phyloP scores from a whole-genome alignment of 2,113 vertebrate species.

The Panthera leo region DNA sequence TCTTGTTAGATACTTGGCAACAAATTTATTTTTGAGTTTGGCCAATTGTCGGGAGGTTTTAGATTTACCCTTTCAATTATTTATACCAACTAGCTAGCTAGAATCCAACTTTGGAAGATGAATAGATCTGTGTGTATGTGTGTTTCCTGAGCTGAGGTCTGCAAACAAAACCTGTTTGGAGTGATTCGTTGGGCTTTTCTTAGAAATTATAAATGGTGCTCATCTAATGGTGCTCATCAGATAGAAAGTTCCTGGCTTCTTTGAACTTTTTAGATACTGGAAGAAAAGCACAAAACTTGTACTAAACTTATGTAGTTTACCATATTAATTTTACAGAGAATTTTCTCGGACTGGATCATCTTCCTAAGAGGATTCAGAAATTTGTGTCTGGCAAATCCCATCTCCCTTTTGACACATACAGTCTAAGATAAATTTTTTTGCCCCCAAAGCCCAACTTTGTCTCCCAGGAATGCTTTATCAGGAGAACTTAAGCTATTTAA shows the following conservation, averaged over 20 bases:
- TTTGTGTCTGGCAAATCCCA: conserved; percentile 25
- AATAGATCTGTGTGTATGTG: not conserved
- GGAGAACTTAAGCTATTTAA: conserved; percentile 71
- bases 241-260: conserved; percentile 34
- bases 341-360: conserved; percentile 43
- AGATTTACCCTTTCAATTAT: conserved; percentile 61
- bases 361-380: conserved; percentile 56
- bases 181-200: not conserved
- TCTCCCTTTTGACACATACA: conserved; percentile 41
- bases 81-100: conserved; percentile 6
- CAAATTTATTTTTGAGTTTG: conserved; percentile 17
- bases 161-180: not conserved
- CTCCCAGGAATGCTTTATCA: conserved; percentile 44
- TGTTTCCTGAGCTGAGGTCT: not conserved
- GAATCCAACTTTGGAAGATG: conserved; percentile 51
- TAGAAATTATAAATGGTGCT: conserved; percentile 22
- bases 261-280: conserved; percentile 51
- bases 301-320: conserved; percentile 20
- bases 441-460: conserved; percentile 31
- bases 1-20: conserved; percentile 30
- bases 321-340: conserved; percentile 9
- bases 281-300: conserved; percentile 30
- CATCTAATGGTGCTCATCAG: not conserved
- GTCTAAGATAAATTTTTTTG: conserved; percentile 12
- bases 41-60: not conserved